A percentile compares a stretch with the other conserved stretches of the same genome.
Conservation (phyloP, 2,113 vertebrate species). For the Peromyscus californicus region DNA sequence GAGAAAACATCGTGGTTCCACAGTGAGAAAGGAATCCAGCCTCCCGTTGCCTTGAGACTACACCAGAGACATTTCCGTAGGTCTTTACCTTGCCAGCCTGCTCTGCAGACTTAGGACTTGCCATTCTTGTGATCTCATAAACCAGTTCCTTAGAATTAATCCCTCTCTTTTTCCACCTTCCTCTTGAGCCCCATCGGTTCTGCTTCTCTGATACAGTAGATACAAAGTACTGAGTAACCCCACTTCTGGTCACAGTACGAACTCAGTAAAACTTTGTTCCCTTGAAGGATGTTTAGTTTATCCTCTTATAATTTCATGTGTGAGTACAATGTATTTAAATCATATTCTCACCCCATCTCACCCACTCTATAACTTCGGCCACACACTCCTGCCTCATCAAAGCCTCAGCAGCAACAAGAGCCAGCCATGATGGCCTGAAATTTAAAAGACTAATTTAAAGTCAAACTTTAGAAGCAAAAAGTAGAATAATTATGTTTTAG, state of each 20-base stretch:
- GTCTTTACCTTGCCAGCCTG: not conserved
- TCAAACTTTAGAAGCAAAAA: not conserved
- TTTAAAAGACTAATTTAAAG: not conserved
- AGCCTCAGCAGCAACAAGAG: not conserved
- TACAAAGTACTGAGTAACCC: not conserved
- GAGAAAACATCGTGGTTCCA: not conserved
- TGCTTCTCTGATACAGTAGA: not conserved
- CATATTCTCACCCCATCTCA: too few relatives aligned
- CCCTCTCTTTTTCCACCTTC: not conserved
- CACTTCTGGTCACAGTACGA: not conserved
- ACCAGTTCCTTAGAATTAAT: constrained; percentile 13
- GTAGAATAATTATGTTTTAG: not conserved
- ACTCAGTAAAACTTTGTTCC: not conserved
- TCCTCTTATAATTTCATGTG: not conserved
- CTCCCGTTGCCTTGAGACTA: not conserved
- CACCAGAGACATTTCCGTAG: not conserved
- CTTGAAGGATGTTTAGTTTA: not conserved
- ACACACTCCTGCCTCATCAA: not conserved
- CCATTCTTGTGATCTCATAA: not conserved
- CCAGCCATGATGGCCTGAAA: not conserved
- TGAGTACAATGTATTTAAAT: too few relatives aligned
- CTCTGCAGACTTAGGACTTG: not conserved
- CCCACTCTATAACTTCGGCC: too few relatives aligned
- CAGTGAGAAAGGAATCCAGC: not conserved
- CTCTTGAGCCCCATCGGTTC: not conserved